A percentile compares a stretch with the other conserved stretches of the same genome.
Evolutionary conservation across 2,888 invertebrate species (phyloP).

Genomic region (Phania funesta): DNA sequence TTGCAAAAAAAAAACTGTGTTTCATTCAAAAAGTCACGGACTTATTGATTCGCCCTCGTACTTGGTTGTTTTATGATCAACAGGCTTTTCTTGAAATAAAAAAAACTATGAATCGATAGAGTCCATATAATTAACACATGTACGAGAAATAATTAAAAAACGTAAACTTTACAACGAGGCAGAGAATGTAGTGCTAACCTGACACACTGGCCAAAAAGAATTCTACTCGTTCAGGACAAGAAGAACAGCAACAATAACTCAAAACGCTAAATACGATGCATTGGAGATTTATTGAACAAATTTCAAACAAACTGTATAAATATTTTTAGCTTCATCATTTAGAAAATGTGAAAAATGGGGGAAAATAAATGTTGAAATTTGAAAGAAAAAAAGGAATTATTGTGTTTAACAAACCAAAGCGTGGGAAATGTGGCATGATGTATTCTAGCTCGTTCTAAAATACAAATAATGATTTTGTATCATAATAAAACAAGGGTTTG

Average conservation of each 20-base stretch:
- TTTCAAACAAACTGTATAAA: too few species aligned
- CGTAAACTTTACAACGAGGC: not conserved
- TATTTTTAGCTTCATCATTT: too few species aligned
- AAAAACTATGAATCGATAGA: constrained; percentile 43
- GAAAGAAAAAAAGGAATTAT: constrained; percentile 7
- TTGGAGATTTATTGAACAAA: too few species aligned
- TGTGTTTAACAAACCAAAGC: constrained; percentile 40
- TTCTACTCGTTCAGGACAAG: not conserved
- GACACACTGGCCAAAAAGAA: not conserved
- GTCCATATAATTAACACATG: constrained; percentile 43
- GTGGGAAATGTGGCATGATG: constrained; percentile 20
- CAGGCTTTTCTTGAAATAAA: not conserved
- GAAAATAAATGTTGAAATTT: constrained; percentile 2
- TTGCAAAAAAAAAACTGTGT: too few species aligned
- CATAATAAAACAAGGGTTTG: not conserved
- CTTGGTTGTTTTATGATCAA: not conserved
- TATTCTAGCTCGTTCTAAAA: not conserved
- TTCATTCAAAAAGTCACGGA: too few species aligned
- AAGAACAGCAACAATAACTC: not conserved
- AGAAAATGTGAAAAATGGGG: not conserved
- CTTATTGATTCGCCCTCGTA: too few species aligned
- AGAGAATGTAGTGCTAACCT: not conserved
- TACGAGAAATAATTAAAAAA: too few species aligned
- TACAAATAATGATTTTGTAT: not conserved
- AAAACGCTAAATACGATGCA: too few species aligned